phyloP scores from a whole-genome alignment of 2,113 vertebrate genomes.

The Orthonyx spaldingii region DNA sequence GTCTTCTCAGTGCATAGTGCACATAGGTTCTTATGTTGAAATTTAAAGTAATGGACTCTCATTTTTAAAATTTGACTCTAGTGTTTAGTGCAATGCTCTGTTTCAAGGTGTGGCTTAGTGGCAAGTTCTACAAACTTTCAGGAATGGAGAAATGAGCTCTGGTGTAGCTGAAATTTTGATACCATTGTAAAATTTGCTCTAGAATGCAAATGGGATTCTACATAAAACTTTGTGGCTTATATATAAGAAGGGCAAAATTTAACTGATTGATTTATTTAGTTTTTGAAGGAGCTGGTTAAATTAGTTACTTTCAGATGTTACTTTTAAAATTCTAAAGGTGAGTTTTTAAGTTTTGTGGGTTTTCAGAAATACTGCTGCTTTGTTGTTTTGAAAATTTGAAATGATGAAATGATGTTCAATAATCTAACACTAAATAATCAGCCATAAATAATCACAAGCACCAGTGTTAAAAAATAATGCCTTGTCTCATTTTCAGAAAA shows the following conservation, averaged over 20 bases:
- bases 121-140: background rate
- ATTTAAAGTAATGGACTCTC: background rate
- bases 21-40: background rate
- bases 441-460: background rate
- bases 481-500: conserved; percentile 29
- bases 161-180: conserved; percentile 15
- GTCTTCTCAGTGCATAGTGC: background rate
- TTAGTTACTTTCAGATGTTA: background rate
- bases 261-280: background rate
- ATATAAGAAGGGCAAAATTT: background rate
- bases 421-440: background rate
- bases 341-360: background rate
- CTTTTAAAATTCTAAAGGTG: conserved; percentile 8
- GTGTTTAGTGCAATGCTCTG: background rate
- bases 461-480: background rate
- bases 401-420: background rate
- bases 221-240: background rate
- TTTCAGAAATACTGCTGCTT: background rate
- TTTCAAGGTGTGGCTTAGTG: background rate
- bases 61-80: background rate
- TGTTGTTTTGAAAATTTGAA: background rate
- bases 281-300: background rate
- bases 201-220: background rate
- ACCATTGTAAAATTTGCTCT: conserved; percentile 5
- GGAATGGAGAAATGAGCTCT: background rate